These are phyloP conservation scores for Trichopoda pennipes DNA, from an alignment of 2,888 invertebrate genomes.

Conservation along the genomic window DNA sequence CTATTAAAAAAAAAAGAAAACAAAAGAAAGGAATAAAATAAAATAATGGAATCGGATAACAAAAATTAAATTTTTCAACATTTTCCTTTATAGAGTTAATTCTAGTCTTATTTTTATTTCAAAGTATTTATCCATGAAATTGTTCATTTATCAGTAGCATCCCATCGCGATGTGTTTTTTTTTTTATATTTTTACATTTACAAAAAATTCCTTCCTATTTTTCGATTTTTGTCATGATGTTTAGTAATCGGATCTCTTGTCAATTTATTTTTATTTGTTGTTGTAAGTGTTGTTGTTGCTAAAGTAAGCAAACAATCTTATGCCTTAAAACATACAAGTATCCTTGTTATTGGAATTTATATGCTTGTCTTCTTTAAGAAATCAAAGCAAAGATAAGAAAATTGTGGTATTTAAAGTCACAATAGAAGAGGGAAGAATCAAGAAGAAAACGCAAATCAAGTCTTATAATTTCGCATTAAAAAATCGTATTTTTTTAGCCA, in stretches of 20 bases:
- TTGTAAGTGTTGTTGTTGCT: conserved; percentile 22
- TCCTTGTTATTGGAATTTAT: conserved; percentile 17
- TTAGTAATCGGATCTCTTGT: conserved; percentile 67
- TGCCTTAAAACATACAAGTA: background rate
- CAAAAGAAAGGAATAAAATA: background rate
- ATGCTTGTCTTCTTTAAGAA: background rate
- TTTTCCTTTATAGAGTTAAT: conserved; percentile 9
- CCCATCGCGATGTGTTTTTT: conserved; percentile 67
- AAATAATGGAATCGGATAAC: conserved; percentile 39
- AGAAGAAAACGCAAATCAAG: background rate
- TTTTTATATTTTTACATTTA: too few species aligned
- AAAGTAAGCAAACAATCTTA: conserved; percentile 36
- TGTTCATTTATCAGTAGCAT: conserved; percentile 70
- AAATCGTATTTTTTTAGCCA: background rate
- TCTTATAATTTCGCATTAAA: background rate
- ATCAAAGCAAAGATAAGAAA: conserved; percentile 30
- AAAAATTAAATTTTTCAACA: conserved; percentile 19
- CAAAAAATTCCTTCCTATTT: background rate
- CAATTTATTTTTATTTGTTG: conserved; percentile 44
- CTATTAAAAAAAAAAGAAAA: background rate
- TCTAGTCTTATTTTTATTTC: conserved; percentile 13
- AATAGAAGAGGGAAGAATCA: background rate
- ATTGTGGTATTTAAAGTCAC: conserved; percentile 38
- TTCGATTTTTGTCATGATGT: conserved; percentile 65
- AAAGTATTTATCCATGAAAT: conserved; percentile 63